Evolutionary conservation across 2,888 invertebrate genomes (phyloP), one percentile per base, ranked within the genome.

Genomic region (Calameuta filiformis): DNA sequence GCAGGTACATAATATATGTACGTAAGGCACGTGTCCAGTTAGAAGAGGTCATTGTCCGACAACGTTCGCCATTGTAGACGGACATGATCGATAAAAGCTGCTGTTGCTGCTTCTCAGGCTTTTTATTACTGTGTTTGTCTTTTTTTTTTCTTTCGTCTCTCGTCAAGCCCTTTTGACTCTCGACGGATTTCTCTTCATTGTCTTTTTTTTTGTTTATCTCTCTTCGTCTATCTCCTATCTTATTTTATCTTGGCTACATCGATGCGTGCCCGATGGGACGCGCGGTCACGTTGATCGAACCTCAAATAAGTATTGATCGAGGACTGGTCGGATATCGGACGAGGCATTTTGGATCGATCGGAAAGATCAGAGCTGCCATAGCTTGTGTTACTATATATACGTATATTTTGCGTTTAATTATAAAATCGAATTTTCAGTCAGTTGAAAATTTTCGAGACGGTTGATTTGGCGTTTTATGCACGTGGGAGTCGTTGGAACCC

Each of bases 11-110:
- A 9, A 56, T 56, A 56, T 56, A 56, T 56, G 56, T 56, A 56
- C 56, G 71, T 71, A 34, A 33, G 71, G 71, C 71, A 71, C 71
- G 71, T 71, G 71, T 71, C 33, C 34, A 31, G 33, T 31, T 31
- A 31, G 71, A 31, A 34, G 71, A 34, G 71, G 71, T 71, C 71
- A 71, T 34, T 71, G 71, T 3, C 71, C 71, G 71, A 71, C 71
- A 71, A 71, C 71, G 71, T 71, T 71, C 71, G 31, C 71, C 71
- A 34, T 71, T 71, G 71, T 71, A 31, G 71, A 71, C 56, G 23
- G 1, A 23, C 71, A 71, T 15, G 71, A 71, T 71, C 71, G 71
- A 71, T 71, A 71, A 71, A 71, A 56, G 56, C 56, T 56, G 56
- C 56, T 23, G 56, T 15, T 56, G 56, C 37, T 37, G 69, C 71